Conservation (phyloP, 2,113 vertebrate species). For the Stegastes partitus region DNA sequence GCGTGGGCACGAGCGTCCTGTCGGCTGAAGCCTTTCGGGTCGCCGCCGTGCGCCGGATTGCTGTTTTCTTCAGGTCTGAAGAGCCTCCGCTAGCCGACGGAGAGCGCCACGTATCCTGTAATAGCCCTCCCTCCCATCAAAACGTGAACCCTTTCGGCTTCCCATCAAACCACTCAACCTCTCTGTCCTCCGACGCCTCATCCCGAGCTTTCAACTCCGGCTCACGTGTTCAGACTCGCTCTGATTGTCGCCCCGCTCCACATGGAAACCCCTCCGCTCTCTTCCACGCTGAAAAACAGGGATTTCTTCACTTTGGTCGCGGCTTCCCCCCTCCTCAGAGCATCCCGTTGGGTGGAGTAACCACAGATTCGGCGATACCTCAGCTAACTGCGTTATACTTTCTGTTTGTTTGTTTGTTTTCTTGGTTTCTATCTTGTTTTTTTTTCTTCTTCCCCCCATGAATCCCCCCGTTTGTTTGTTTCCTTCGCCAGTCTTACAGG, state of each 20-base stretch:
- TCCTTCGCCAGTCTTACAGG: constrained; percentile 34
- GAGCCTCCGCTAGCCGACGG: constrained; percentile 10
- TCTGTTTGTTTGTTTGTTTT: constrained; percentile 39
- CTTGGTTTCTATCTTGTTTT: constrained; percentile 12
- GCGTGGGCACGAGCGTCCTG: constrained; percentile 8
- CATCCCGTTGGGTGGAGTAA: neutral
- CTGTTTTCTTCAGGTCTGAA: constrained; percentile 33
- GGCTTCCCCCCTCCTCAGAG: neutral
- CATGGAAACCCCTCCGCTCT: constrained; percentile 11
- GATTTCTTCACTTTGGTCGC: constrained; percentile 11
- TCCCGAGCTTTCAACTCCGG: constrained; percentile 15
- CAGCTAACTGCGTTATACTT: constrained; percentile 32
- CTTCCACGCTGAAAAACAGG: neutral
- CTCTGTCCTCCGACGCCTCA: constrained; percentile 17
- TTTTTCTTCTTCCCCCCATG: no score
- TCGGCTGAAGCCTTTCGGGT: constrained; percentile 27
- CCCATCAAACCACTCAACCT: constrained; percentile 54
- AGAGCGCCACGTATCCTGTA: constrained; percentile 33
- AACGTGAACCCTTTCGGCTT: constrained; percentile 44
- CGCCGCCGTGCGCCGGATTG: constrained; percentile 9
- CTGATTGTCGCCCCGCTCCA: constrained; percentile 19
- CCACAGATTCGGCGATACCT: constrained; percentile 23
- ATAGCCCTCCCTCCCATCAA: constrained; percentile 30
- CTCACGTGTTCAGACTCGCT: constrained; percentile 10
- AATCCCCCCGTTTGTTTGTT: constrained; percentile 34